Evolutionary conservation across 2,797 vertebrate species (phyloP).

Genomic region (Falco novaeseelandiae): DNA sequence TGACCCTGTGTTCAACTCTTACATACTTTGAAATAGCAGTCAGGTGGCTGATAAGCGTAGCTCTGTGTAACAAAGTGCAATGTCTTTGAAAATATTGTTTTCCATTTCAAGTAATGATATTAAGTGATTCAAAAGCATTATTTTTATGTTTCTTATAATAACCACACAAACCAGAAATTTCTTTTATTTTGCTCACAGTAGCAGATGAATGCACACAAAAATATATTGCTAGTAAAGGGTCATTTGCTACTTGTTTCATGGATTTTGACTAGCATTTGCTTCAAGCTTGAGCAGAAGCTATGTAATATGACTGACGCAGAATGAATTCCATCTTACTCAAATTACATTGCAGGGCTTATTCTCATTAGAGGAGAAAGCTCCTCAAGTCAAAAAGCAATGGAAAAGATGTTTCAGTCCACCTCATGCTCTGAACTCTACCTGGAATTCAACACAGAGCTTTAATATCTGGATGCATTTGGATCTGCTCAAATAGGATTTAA

Average conservation of each 20-base stretch:
- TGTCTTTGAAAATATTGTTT: not conserved
- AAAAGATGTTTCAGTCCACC: not conserved
- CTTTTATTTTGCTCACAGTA: not conserved
- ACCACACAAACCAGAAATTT: not conserved
- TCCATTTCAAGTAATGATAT: slow-evolving; percentile 5
- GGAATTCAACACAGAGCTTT: not conserved
- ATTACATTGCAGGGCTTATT: not conserved
- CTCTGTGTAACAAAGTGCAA: not conserved
- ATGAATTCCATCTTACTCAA: not conserved
- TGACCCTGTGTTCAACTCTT: not conserved
- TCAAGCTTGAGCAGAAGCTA: not conserved
- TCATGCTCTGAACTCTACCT: not conserved
- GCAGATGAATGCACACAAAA: slow-evolving; percentile 25
- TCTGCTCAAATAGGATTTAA: not conserved
- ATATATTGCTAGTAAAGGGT: not conserved
- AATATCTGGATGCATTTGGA: not conserved
- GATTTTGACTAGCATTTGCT: slow-evolving; percentile 1
- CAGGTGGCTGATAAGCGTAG: not conserved
- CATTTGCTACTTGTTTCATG: slow-evolving; percentile 9
- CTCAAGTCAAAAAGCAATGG: not conserved
- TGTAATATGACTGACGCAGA: not conserved
- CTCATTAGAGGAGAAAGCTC: not conserved
- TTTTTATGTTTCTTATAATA: slow-evolving; percentile 14
- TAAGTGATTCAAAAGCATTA: slow-evolving; percentile 9
- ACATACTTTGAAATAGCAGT: not conserved